Base-by-base conservation (phyloP, 2,797 vertebrate species). In the Melanotaenia trifasciata region DNA sequence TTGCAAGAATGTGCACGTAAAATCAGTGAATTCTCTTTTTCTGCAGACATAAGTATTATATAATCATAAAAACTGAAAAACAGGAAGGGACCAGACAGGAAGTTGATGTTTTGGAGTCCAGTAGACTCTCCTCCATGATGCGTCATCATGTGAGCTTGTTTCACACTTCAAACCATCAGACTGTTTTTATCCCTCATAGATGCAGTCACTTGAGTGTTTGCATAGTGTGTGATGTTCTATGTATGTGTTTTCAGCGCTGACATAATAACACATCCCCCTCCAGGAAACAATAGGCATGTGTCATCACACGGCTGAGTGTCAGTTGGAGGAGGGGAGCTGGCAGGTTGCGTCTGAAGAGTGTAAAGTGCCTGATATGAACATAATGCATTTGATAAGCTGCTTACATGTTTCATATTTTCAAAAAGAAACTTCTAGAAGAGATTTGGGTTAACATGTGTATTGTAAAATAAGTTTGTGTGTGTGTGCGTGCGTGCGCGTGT, bases 341-440 rank as follows among this genome's bases (percentile, higher is more conserved):
- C 14, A 40, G 36, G 66, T 32, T 50, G 28, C 28, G 4, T 30
- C 28, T 30, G 28, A 2, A 30, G 45, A 33, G 33, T 70, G 14
- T 45, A 12, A 74, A 67, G 63, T 59, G 76, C 71, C 65, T 62
- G 53, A 72, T 36, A 47, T 67, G 60, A 24, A 16, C 13, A 24
- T 71, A 45, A 72, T 64, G 38, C 20, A 59, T 81, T 51, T 66
- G 36, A 80, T 85, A 92, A 91, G 84, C 86, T 76, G 84, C 85
- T 92, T 91, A 80, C 12, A 8, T 75, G 28, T 79, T 70, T 64
- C 60, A 13, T 70, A 69, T 35, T 73, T 32, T 80, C 67, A 74
- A 77, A 59, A 61, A 43, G 24, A 56, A 77, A 83, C 13, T 72
- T 79, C 16, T 67, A 51, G 26, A 59, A 65, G 64, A 76, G 64